Percentiles rank a stretch among this genome's conserved stretches.
These are phyloP conservation scores for Arbacia lixula DNA, from an alignment of 53 echinoderm and acorn worm genomes.

Conservation along the genomic window DNA sequence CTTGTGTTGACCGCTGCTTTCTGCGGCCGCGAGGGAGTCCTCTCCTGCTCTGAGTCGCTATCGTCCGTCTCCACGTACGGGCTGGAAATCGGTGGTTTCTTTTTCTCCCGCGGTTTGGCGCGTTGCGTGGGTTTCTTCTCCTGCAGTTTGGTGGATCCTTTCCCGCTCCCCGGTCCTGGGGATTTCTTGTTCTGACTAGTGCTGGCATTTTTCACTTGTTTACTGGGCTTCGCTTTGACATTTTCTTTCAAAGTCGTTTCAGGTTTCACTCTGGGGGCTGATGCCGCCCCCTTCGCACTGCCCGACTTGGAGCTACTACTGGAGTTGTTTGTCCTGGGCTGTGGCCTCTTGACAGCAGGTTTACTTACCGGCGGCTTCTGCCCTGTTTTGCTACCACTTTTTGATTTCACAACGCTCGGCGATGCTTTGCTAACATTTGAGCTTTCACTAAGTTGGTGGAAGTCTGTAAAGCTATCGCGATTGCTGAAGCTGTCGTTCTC, in stretches of 20 bases:
- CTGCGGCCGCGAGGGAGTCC: slow-evolving; percentile 45
- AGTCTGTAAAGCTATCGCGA: slow-evolving; percentile 27
- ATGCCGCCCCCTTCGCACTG: background rate
- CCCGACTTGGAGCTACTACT: background rate
- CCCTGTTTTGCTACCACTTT: slow-evolving; percentile 22
- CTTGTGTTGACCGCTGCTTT: slow-evolving; percentile 42
- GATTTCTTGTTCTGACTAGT: slow-evolving; percentile 30
- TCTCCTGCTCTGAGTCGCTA: slow-evolving; percentile 44
- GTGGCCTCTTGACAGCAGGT: slow-evolving; percentile 32
- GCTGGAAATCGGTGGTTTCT: slow-evolving; percentile 3
- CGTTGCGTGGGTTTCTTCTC: slow-evolving; percentile 28
- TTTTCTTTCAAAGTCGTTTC: slow-evolving; percentile 39
- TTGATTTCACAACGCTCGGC: slow-evolving; percentile 10
- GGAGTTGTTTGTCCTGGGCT: slow-evolving; percentile 38
- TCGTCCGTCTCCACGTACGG: slow-evolving; percentile 26
- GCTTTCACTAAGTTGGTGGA: slow-evolving; percentile 28
- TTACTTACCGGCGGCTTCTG: slow-evolving; percentile 17
- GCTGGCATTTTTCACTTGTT: slow-evolving; percentile 35
- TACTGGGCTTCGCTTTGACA: slow-evolving; percentile 28
- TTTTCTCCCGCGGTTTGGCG: slow-evolving; percentile 18
- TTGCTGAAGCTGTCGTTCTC: slow-evolving; percentile 49
- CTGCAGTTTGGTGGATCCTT: slow-evolving; percentile 7
- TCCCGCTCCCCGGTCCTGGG: slow-evolving; percentile 11
- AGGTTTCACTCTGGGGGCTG: slow-evolving; percentile 6
- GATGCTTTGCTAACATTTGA: slow-evolving; percentile 16